These are phyloP conservation scores for Suillia variegata DNA, from an alignment of 2,888 invertebrate species.

Conservation along the genomic window DNA sequence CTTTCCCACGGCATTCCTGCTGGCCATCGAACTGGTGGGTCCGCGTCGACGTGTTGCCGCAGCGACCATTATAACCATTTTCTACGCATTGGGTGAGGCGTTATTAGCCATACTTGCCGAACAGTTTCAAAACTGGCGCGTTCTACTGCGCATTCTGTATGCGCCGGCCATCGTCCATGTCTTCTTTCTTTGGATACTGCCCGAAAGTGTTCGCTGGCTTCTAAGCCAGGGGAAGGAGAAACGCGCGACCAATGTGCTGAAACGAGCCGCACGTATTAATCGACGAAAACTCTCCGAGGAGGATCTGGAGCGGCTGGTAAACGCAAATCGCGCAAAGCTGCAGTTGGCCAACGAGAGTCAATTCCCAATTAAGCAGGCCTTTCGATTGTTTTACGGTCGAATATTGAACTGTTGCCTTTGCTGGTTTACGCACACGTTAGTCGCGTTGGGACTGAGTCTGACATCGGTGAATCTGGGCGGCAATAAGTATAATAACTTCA, in stretches of 20 bases:
- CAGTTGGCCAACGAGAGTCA: slow-evolving; percentile 41
- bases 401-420: slow-evolving; percentile 71
- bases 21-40: slow-evolving; percentile 78
- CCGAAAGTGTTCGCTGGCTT: slow-evolving; percentile 79
- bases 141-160: slow-evolving; percentile 70
- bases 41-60: slow-evolving; percentile 74
- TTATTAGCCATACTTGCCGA: slow-evolving; percentile 72
- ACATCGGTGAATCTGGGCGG: slow-evolving; percentile 77
- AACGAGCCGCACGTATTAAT: slow-evolving; percentile 69
- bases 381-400: slow-evolving; percentile 43
- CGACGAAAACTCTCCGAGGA: slow-evolving; percentile 39
- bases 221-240: slow-evolving; percentile 66
- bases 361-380: slow-evolving; percentile 44
- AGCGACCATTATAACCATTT: slow-evolving; percentile 72
- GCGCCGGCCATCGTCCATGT: slow-evolving; percentile 72
- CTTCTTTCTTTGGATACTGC: slow-evolving; percentile 69
- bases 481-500: slow-evolving; percentile 78
- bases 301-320: slow-evolving; percentile 39
- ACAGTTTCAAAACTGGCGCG: slow-evolving; percentile 71
- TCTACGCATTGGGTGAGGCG: slow-evolving; percentile 73
- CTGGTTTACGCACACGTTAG: slow-evolving; percentile 78
- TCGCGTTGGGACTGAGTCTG: slow-evolving; percentile 80
- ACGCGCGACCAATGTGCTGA: slow-evolving; percentile 66
- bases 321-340: slow-evolving; percentile 40
- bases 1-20: slow-evolving; percentile 73